Evolutionary conservation across 1,140 invertebrate genomes (phyloP), one percentile per base, ranked within the genome.

Genomic region (Macrobrachium rosenbergii): DNA sequence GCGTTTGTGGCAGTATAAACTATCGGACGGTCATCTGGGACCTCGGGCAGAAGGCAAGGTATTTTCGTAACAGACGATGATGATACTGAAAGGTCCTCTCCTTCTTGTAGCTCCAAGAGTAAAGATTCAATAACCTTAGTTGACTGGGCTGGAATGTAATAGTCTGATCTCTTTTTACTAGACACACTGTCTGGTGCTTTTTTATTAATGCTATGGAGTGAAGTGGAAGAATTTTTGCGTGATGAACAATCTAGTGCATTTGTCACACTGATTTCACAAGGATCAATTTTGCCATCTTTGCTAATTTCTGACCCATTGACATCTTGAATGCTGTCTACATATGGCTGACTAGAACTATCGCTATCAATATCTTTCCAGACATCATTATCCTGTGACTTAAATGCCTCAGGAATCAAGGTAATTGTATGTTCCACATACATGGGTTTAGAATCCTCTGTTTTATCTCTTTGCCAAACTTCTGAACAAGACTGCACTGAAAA

Each of bases 1-100:
- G 85, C 23, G 52, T 87, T 87, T 14, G 77, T 87, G 12, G 85
- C 85, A 14, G 85, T 87, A 60, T 81, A 87, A 12, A 87, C 79
- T 21, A 87, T 37, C 6, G 85, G 85, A 2, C 78, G 64, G 10
- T 62, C 85, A 21, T 59, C n/a, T 17, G 11, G n/a, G 6, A 69
- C 78, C 5, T 87, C 77, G 14, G 78, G 76, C 37, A 23, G n/a
- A 28, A 87, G 43, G 16, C 43, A n/a, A 10, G 28, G 43, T 5
- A 86, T 28, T 6, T 17, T 75, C 14, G 21, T 62, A 52, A 45
- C 63, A 5, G 60, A 23, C 16, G 78, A 7, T 14, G 67, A 12
- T 52, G 37, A n/a, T 28, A 62, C n/a, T 17, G 79, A 23, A 14
- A 37, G 23, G 7, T 60, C 58, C 12, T 62, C 78, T 45, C 43